These are phyloP conservation scores for Trematomus loennbergii DNA, from an alignment of 2,113 vertebrate genomes.

Conservation along the genomic window DNA sequence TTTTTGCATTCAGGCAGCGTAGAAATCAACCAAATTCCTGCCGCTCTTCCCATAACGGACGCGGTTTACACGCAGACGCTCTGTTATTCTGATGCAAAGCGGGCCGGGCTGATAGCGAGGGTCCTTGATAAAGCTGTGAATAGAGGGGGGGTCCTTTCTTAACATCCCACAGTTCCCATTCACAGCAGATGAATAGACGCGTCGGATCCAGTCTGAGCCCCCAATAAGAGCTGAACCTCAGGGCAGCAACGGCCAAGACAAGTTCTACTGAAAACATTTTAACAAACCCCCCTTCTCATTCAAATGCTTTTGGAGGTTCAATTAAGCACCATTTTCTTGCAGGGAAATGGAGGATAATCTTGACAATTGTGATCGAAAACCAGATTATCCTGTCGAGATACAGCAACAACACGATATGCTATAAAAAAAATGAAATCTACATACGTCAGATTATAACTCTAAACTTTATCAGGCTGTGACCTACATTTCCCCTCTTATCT, in stretches of 20 bases:
- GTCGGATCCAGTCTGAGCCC: conserved; percentile 54
- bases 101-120: conserved; percentile 48
- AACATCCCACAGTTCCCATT: conserved; percentile 57
- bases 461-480: no score
- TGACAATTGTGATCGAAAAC: not conserved
- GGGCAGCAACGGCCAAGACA: conserved; percentile 57
- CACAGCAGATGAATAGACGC: conserved; percentile 55
- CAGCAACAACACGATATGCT: no score
- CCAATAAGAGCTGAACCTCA: conserved; percentile 53
- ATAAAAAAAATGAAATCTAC: no score
- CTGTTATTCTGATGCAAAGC: conserved; percentile 70
- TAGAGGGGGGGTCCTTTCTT: conserved; percentile 46
- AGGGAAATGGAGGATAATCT: not conserved
- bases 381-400: no score
- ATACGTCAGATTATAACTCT: not conserved
- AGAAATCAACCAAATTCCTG: conserved; percentile 36
- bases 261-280: conserved; percentile 16
- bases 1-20: conserved; percentile 10
- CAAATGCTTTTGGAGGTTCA: not conserved
- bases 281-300: not conserved
- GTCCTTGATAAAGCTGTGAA: conserved; percentile 46
- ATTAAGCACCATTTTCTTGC: no score
- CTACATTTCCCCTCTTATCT: no score
- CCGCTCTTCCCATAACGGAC: conserved; percentile 57
- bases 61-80: conserved; percentile 46